phyloP scores from a whole-genome alignment of 1,140 invertebrate species.

The Pseudachorutes palmiensis region DNA sequence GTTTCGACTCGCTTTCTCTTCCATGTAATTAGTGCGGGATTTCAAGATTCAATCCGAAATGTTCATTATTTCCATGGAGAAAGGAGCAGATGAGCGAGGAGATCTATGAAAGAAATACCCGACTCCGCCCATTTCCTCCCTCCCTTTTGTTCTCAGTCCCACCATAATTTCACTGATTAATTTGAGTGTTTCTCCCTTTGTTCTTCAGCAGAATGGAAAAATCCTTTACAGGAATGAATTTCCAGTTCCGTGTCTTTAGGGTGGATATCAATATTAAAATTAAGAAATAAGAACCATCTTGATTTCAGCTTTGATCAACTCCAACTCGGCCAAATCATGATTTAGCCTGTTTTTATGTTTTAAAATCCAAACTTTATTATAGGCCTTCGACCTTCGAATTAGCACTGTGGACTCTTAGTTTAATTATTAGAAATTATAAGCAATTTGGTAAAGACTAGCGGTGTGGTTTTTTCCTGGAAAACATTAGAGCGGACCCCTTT shows the following conservation, averaged over 20 bases:
- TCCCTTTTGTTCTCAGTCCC: neutral
- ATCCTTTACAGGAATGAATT: no score
- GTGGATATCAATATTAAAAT: no score
- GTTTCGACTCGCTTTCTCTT: neutral
- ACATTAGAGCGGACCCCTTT: neutral
- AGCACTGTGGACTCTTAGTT: neutral
- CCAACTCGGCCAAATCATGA: no score
- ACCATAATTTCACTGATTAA: neutral
- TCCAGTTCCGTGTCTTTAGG: no score
- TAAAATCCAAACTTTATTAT: neutral
- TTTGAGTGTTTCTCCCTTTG: neutral
- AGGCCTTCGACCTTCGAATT: neutral
- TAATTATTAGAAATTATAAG: neutral
- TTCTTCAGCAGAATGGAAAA: neutral
- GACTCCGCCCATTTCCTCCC: neutral
- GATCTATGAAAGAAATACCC: no score
- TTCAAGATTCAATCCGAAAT: neutral
- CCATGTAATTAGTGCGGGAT: neutral
- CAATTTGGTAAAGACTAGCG: neutral
- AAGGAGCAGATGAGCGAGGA: no score
- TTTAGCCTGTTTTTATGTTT: no score
- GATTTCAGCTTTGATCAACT: no score
- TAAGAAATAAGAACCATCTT: no score
- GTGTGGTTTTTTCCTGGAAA: neutral
- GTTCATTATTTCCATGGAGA: neutral